Conservation (phyloP, 2,888 invertebrate species). For the Andrena fulva region DNA sequence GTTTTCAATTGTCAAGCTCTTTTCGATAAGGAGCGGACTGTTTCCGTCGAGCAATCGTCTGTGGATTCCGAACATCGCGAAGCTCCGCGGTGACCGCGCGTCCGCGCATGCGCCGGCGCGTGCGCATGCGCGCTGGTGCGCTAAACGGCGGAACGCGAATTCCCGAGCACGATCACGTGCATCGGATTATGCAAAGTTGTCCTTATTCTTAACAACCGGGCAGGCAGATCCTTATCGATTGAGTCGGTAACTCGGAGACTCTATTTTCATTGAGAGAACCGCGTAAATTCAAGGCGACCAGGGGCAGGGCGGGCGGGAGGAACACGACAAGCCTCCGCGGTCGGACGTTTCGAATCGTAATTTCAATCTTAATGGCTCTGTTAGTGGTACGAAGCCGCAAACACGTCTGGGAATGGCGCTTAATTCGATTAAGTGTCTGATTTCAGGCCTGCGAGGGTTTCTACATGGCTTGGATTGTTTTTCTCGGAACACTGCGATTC, state of each 20-base stretch:
- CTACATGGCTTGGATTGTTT: background rate
- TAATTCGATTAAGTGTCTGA: slow-evolving; percentile 45
- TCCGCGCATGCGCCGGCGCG: background rate
- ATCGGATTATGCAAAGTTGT: slow-evolving; percentile 58
- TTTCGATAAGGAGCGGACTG: background rate
- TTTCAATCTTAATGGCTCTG: slow-evolving; percentile 48
- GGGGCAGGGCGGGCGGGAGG: background rate
- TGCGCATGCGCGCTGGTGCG: background rate
- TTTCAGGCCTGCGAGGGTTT: slow-evolving; percentile 6
- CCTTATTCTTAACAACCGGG: slow-evolving; percentile 53
- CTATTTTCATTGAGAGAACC: slow-evolving; percentile 48
- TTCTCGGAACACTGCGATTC: background rate
- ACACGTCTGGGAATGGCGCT: slow-evolving; percentile 19
- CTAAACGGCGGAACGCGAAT: slow-evolving; percentile 28
- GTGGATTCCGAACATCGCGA: background rate
- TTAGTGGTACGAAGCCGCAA: slow-evolving; percentile 33
- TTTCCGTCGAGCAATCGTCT: background rate
- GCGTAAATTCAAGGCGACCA: slow-evolving; percentile 31
- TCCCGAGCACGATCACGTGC: slow-evolving; percentile 29
- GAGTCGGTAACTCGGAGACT: slow-evolving; percentile 10
- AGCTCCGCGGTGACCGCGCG: background rate
- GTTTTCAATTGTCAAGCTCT: background rate
- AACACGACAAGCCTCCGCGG: slow-evolving; percentile 6
- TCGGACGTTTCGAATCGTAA: slow-evolving; percentile 35
- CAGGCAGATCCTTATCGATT: slow-evolving; percentile 46